Evolutionary conservation across 2,888 invertebrate species (phyloP), one percentile per base, ranked within the genome.

Genomic region (Polyploca ridens): DNA sequence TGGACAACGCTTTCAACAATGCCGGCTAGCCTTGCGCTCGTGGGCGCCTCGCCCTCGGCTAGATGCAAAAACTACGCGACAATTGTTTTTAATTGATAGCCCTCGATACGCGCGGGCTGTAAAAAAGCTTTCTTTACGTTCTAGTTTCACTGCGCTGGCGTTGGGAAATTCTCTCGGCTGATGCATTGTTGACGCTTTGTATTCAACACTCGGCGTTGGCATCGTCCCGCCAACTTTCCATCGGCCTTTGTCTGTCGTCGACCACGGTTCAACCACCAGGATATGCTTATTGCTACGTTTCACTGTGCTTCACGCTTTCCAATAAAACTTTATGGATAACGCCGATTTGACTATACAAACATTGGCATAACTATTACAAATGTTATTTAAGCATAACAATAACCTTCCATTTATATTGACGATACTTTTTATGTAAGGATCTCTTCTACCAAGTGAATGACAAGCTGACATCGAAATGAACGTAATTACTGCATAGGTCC

Each of bases 101-200:
- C 75, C 70, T 67, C 60, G 49, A 64, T 62, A 70, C 4, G 54
- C 19, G n/a, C 19, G 67, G 69, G 74, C 73, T 71, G 69, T 70
- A 79, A 77, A 77, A 75, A 77, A 86, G 85, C 90, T 90, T 89
- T 91, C 89, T 90, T 90, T 77, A 78, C 73, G 81, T 81, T 83
- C 81, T 85, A 82, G 82, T 86, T 88, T 85, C 85, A 79, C 85
- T 75, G 81, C 76, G 81, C 81, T 80, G 77, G 78, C 80, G 87
- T 92, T 93, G 89, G 87, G 90, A 91, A 91, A 91, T 86, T 82
- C 80, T 80, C 78, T 77, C 77, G 77, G 74, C 76, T 85, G 86
- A 86, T 86, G 88, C 86, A 91, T 91, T 90, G 91, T 89, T 80
- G 85, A 81, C 83, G 70, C 90, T 93, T 93, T 88, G 91, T 93